These are phyloP conservation scores for Tachina lurida DNA, from an alignment of 2,888 invertebrate genomes.

Conservation along the genomic window DNA sequence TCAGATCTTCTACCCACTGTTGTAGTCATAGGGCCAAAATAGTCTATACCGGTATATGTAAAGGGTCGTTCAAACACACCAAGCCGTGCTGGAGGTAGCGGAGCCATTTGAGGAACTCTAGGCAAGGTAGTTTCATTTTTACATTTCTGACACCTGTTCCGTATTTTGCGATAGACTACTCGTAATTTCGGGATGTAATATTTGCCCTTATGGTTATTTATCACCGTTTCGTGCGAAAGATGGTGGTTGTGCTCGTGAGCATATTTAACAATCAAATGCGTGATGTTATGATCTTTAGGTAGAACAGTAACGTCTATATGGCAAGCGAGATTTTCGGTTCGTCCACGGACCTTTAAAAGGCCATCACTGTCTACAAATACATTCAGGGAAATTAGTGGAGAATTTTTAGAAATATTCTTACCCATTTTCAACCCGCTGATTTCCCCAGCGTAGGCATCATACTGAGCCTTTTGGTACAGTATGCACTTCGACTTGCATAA, in stretches of 20 bases:
- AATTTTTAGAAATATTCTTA: slow-evolving; percentile 30
- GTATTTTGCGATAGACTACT: slow-evolving; percentile 60
- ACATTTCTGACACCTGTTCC: slow-evolving; percentile 62
- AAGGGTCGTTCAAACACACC: slow-evolving; percentile 54
- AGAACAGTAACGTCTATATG: slow-evolving; percentile 37
- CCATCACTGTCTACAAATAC: slow-evolving; percentile 50
- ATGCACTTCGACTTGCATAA: not conserved
- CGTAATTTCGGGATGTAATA: slow-evolving; percentile 68
- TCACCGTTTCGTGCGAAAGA: slow-evolving; percentile 57
- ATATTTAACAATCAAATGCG: slow-evolving; percentile 67
- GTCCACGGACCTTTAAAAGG: slow-evolving; percentile 40
- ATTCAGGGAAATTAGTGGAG: slow-evolving; percentile 41
- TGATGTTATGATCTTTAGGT: slow-evolving; percentile 52
- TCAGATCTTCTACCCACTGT: slow-evolving; percentile 64
- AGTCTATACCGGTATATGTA: slow-evolving; percentile 60
- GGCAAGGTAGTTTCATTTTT: slow-evolving; percentile 56
- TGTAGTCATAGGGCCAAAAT: slow-evolving; percentile 61
- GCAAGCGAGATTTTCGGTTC: slow-evolving; percentile 50
- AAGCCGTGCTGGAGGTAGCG: slow-evolving; percentile 33
- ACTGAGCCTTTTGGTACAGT: slow-evolving; percentile 30
- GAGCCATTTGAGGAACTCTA: slow-evolving; percentile 56
- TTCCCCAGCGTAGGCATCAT: not conserved
- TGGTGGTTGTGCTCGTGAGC: slow-evolving; percentile 61
- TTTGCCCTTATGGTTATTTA: slow-evolving; percentile 55
- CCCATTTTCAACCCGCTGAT: slow-evolving; percentile 30